Evolutionary conservation across 2,113 vertebrate genomes (phyloP).

Genomic region (Osmerus mordax): DNA sequence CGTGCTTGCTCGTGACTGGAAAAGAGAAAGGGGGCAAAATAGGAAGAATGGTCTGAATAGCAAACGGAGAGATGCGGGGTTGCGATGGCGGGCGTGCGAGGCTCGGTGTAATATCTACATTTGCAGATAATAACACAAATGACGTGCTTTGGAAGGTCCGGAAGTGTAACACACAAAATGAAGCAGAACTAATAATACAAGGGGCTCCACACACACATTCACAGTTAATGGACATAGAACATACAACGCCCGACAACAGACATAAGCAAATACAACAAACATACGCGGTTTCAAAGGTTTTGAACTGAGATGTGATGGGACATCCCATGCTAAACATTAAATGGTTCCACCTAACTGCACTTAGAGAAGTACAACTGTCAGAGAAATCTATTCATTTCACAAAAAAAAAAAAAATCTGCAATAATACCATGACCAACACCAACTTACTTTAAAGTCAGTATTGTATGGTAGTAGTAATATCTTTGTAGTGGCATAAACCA

Average conservation of each 20-base stretch:
- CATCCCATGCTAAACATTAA: too few species aligned
- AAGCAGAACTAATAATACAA: conserved; percentile 26
- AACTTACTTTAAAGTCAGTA: too few species aligned
- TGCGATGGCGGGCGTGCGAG: conserved; percentile 49
- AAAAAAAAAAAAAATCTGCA: too few species aligned
- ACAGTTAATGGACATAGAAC: conserved; percentile 47
- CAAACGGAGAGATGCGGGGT: conserved; percentile 53
- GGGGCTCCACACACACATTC: conserved; percentile 49
- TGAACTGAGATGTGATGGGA: too few species aligned
- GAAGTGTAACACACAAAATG: conserved; percentile 4
- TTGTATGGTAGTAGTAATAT: too few species aligned
- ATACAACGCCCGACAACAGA: conserved; percentile 9
- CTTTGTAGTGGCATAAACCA: too few species aligned
- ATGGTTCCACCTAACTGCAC: too few species aligned
- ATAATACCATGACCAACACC: too few species aligned
- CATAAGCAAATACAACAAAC: conserved; percentile 51
- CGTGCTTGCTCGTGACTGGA: not conserved
- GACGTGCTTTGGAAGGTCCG: too few species aligned
- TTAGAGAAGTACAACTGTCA: too few species aligned
- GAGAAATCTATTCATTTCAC: too few species aligned
- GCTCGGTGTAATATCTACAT: conserved; percentile 63
- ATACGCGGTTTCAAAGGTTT: conserved; percentile 14
- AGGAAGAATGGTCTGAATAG: conserved; percentile 39
- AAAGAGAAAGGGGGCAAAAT: conserved; percentile 28
- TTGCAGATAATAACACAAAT: conserved; percentile 53